Base-by-base conservation (phyloP, 2,113 vertebrate species). In the Sinocyclocheilus maitianheensis region DNA sequence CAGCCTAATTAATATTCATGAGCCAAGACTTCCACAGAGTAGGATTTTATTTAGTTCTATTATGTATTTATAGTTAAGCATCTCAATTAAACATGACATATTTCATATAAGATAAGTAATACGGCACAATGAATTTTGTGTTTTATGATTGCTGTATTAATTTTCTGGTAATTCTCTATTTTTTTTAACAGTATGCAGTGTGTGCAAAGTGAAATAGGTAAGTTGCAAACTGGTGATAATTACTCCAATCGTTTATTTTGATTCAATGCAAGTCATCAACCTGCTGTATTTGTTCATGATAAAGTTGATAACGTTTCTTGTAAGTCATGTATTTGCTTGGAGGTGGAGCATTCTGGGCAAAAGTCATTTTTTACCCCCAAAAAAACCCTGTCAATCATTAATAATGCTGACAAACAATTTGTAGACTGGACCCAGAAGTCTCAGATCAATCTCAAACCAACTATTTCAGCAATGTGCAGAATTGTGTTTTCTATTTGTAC, bases 331-430 rank as follows among this genome's bases (percentile, higher is more conserved):
- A 18, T 60, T 83, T 79, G 48, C 12, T 4, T 10, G 1, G 16
- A 75, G 53, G 80, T 34, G 84, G 55, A 79, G 74, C 40, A 18
- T 83, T 86, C 84, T 76, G 37, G 48, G 40, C 77, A 85, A 62
- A 58, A 71, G 87, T 83, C 5, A 74, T 63, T 92, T 91, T 93
- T 12, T 93, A 90, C 87, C 91, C 81, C 88, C 5, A 7, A 65
- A n/a, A 65, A 65, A 81, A 83, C 30, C 89, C 69, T 40, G 93
- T 93, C 79, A 94, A 94, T 94, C 85, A 95, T 94, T 95, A 63
- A 94, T 87, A 77, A 74, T 88, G 82, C 37, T 74, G 65, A 87
- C 74, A 58, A 34, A 43, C 53, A 83, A 20, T 22, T 46, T 80
- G 72, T 43, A 51, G 37, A 74, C 53, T 24, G 24, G 14, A 51